Base-by-base conservation (phyloP, 2,113 vertebrate genomes). In the Rattus rattus region DNA sequence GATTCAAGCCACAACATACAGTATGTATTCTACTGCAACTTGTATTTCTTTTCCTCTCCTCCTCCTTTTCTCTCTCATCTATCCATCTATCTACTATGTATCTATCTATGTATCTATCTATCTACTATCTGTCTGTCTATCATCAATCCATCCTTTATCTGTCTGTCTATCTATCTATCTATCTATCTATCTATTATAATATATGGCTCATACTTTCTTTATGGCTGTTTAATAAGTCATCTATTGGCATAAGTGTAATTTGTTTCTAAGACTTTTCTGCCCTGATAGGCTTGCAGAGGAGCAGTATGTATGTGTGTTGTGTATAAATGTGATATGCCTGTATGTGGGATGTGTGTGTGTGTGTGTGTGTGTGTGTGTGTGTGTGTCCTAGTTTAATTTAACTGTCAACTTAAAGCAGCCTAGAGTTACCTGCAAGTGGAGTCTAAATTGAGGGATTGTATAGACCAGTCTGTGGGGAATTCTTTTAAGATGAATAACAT, bases 241-340 rank as follows among this genome's bases (percentile, higher is more conserved):
- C 47, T 94, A 9, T 59, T 80, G n/a, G 47, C 73, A 43, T 28
- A 85, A 2, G 43, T 49, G 28, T 81, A 85, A 17, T 30, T 85
- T 56, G 12, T 73, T 91, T 61, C 54, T 39, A 67, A 10, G 28
- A 47, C 72, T 93, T 65, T 92, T 73, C 26, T 93, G 36, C 72
- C 88, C n/a, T 65, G 11, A 52, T 84, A 95, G 69, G 30, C 76
- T 83, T 85, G 8, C 9, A 63, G 61, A 90, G 61, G 95, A 90
- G 16, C 28, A 10, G 17, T 63, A 7, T 70, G 7, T 69, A 26
- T 36, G 7, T 11, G 28, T 43, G n/a, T 61, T 69, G 30, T 69
- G 12, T 69, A 6, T 69, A 30, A 69, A 33, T 69, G 65, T 69
- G 65, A 69, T 33, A n/a, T 81, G 2, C 77, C 30, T 22, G 77